These are phyloP conservation scores for Zaprionus lineosus DNA, from an alignment of 2,888 invertebrate genomes.

Conservation along the genomic window DNA sequence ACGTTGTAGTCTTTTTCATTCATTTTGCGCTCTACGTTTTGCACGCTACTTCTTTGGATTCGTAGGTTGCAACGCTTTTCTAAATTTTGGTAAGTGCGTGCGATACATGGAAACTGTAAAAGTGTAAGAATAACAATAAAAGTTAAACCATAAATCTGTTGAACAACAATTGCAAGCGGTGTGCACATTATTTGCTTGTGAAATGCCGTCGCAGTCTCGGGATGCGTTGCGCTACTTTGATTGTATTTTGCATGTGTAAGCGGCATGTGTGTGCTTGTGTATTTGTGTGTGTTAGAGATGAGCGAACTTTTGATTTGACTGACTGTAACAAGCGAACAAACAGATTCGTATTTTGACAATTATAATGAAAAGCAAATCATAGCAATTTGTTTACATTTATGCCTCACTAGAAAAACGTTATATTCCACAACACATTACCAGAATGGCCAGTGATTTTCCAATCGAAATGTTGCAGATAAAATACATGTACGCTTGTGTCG, in stretches of 20 bases:
- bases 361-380: not conserved
- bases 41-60: slow-evolving; percentile 63
- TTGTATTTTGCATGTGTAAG: slow-evolving; percentile 58
- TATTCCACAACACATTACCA: no score
- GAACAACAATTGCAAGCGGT: slow-evolving; percentile 24
- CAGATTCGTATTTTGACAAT: not conserved
- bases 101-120: slow-evolving; percentile 22
- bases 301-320: slow-evolving; percentile 17
- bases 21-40: slow-evolving; percentile 71
- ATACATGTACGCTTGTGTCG: no score
- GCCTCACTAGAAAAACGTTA: no score
- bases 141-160: slow-evolving; percentile 35
- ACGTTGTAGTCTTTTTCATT: slow-evolving; percentile 71
- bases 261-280: slow-evolving; percentile 52
- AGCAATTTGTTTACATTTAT: no score
- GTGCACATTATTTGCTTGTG: slow-evolving; percentile 46
- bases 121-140: slow-evolving; percentile 5
- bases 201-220: slow-evolving; percentile 72
- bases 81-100: slow-evolving; percentile 63
- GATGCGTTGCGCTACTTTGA: slow-evolving; percentile 67
- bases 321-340: slow-evolving; percentile 6
- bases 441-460: no score
- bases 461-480: no score
- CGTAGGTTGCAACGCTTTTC: slow-evolving; percentile 56
- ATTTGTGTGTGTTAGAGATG: slow-evolving; percentile 55